Conservation (phyloP, 1,140 invertebrate species). For the Cotesia vestalis region DNA sequence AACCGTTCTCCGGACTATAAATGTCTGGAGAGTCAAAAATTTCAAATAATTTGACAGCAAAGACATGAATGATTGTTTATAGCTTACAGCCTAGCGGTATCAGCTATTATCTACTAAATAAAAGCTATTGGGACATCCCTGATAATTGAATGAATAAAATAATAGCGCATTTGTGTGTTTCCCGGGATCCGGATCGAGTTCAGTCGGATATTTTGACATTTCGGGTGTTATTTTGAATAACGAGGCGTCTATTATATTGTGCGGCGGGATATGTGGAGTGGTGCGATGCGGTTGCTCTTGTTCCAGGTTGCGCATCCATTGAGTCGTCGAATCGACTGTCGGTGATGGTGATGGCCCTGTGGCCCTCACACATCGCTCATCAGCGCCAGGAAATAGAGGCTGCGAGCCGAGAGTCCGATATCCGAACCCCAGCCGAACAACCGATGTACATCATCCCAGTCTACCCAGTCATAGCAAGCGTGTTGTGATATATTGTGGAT, state of each 20-base stretch:
- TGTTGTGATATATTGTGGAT: background rate
- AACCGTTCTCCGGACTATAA: too few relatives aligned
- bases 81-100: background rate
- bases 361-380: constrained; percentile 16
- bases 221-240: constrained; percentile 20
- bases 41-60: too few relatives aligned
- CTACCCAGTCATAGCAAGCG: background rate
- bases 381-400: constrained; percentile 15
- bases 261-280: constrained; percentile 8
- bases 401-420: background rate
- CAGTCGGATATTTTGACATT: constrained; percentile 7
- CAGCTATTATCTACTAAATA: background rate
- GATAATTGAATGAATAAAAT: background rate
- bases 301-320: background rate
- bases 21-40: too few relatives aligned
- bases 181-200: background rate
- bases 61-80: too few relatives aligned
- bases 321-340: constrained; percentile 27
- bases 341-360: background rate
- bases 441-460: background rate
- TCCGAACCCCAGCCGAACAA: background rate
- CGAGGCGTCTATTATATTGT: constrained; percentile 17
- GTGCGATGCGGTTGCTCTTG: constrained; percentile 6
- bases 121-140: background rate
- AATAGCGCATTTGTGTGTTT: background rate